phyloP scores from a whole-genome alignment of 2,888 invertebrate genomes.

The Apamea epomidion region DNA sequence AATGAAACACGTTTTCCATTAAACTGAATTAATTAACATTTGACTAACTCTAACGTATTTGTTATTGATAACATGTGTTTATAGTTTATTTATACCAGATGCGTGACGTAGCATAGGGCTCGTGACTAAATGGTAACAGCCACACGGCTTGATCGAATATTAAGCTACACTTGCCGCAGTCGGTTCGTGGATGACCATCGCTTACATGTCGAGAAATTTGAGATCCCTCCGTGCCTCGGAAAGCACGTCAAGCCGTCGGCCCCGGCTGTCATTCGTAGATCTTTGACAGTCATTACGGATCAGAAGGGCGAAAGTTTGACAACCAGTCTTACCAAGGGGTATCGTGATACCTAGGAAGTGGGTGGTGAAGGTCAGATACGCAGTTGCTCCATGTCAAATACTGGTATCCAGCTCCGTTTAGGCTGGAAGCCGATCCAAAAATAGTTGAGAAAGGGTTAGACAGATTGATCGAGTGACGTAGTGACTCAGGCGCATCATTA shows the following conservation, averaged over 20 bases:
- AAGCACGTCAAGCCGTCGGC: neutral
- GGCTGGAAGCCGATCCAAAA: neutral
- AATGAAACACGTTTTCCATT: conserved; percentile 36
- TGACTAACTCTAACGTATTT: neutral
- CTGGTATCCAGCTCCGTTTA: neutral
- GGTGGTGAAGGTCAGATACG: neutral
- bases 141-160: neutral
- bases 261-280: neutral
- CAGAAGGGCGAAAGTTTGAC: neutral
- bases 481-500: conserved; percentile 2
- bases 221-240: neutral
- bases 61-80: conserved; percentile 24
- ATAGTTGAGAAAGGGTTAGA: neutral
- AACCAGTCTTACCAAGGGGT: neutral
- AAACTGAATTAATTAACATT: conserved; percentile 10
- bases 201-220: neutral
- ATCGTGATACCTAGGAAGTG: neutral
- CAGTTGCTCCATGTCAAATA: neutral
- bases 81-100: neutral
- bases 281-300: neutral
- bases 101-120: neutral
- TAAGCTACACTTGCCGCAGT: neutral
- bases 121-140: neutral
- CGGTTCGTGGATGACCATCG: neutral
- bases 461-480: neutral